A percentile compares a stretch with the other conserved stretches of the same genome.
phyloP scores from a whole-genome alignment of 2,797 vertebrate species.

The Silurus lanzhouensis region DNA sequence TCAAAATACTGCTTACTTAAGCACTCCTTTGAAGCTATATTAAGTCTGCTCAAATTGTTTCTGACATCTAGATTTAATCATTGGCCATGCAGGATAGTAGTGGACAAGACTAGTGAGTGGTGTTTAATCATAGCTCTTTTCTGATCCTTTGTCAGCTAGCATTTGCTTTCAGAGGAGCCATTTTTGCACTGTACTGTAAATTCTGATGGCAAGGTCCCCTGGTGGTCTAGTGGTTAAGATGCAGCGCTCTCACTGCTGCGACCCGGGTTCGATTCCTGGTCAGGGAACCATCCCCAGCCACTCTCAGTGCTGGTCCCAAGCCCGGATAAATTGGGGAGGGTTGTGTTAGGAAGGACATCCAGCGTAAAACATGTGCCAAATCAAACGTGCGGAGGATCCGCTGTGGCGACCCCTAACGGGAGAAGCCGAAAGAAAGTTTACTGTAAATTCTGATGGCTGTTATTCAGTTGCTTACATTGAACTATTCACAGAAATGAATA shows the following conservation, averaged over 20 bases:
- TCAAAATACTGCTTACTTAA: not conserved
- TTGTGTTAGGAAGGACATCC: too few species aligned
- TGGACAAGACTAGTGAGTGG: not conserved
- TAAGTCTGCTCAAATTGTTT: not conserved
- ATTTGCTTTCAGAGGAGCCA: not conserved
- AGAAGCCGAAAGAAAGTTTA: too few species aligned
- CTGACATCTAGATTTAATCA: conserved; percentile 1
- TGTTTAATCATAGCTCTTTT: not conserved
- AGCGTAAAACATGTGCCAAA: too few species aligned
- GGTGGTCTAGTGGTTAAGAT: too few species aligned
- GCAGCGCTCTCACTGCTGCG: too few species aligned
- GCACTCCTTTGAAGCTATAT: not conserved
- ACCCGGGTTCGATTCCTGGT: too few species aligned
- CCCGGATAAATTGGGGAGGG: too few species aligned
- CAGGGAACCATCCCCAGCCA: too few species aligned
- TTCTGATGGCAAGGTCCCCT: too few species aligned
- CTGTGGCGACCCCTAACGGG: too few species aligned
- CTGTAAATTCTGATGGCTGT: not conserved
- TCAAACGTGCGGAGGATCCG: too few species aligned
- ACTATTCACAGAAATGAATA: not conserved
- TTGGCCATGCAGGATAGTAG: not conserved
- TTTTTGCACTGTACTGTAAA: not conserved
- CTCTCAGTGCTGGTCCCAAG: too few species aligned
- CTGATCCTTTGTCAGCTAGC: not conserved
- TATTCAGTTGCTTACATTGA: not conserved